Percentiles rank a stretch among this genome's conserved stretches.
Evolutionary conservation across 2,797 vertebrate species (phyloP).

Genomic region (Trichosurus vulpecula): DNA sequence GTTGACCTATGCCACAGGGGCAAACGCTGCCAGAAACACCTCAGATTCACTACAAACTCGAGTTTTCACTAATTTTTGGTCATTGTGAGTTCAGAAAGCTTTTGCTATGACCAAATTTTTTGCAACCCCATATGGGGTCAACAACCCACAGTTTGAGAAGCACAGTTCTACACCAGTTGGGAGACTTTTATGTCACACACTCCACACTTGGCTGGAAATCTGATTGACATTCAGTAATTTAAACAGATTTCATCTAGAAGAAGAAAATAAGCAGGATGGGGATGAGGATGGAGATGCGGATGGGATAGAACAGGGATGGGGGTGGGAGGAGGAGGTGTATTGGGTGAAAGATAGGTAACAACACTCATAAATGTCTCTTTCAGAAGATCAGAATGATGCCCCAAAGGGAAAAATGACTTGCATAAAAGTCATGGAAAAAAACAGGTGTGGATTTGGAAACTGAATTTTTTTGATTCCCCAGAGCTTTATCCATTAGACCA

Average conservation of each 20-base stretch:
- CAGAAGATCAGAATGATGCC: neutral
- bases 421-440: neutral
- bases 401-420: neutral
- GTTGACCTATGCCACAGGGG: too few species aligned
- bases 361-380: neutral
- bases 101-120: too few species aligned
- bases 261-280: neutral
- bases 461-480: neutral
- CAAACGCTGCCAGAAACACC: too few species aligned
- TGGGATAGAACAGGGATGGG: fast-evolving
- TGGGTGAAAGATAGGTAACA: neutral
- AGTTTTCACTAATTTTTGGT: too few species aligned
- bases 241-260: neutral
- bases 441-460: neutral
- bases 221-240: neutral
- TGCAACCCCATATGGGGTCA: too few species aligned
- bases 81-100: too few species aligned
- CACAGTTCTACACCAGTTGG: neutral
- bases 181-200: neutral
- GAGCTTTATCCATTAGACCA: neutral
- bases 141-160: too few species aligned
- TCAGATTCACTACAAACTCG: too few species aligned
- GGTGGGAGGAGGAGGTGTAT: neutral
- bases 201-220: neutral
- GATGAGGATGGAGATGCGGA: too few species aligned